Base-by-base conservation (phyloP, 1,140 invertebrate species). In the Leptonema lineaticorne region DNA sequence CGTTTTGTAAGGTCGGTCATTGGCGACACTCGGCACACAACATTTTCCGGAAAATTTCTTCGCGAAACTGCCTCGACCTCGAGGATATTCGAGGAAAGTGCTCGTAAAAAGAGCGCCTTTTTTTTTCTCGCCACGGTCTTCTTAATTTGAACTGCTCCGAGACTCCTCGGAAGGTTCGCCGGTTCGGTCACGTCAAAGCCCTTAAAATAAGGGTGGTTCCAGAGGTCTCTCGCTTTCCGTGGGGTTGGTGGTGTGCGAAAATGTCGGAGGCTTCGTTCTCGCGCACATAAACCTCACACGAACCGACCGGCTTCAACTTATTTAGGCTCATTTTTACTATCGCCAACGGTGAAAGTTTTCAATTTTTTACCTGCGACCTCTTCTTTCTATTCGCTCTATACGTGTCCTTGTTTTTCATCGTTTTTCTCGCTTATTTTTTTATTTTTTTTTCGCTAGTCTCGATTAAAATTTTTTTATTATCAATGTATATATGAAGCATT, bases 271-370 rank as follows among this genome's bases (percentile, higher is more conserved):
- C 50, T 53, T 53, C 50, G 20, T n/a, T n/a, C n/a, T n/a, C 50
- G 50, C 50, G 50, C 18, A 26, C 50, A 24, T 53, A 53, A 53
- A 53, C 20, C 50, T 11, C 9, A 11, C 29, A 6, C 46, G 50
- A 9, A 26, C 24, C 37, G 9, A 41, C 37, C 37, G 37, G 16
- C 37, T 41, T 24, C 50, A 53, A 53, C 50, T 53, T 53, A 53
- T 53, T 53, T 53, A 20, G 50, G 14, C 50, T n/a, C 50, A 53
- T 53, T 53, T 53, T 53, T 53, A n/a, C n/a, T n/a, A 53, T 53
- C 50, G 50, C 22, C 22, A n/a, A n/a, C 50, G 18, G 50, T 41
- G 37, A 41, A 41, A 41, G 37, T 41, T 41, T 41, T 41, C 37
- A 41, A 41, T 41, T 41, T 41, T 33, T 41, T 41, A n/a, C n/a